Base-by-base conservation (phyloP, 92 coral and sea anemone genomes). In the Virgularia gustaviana region DNA sequence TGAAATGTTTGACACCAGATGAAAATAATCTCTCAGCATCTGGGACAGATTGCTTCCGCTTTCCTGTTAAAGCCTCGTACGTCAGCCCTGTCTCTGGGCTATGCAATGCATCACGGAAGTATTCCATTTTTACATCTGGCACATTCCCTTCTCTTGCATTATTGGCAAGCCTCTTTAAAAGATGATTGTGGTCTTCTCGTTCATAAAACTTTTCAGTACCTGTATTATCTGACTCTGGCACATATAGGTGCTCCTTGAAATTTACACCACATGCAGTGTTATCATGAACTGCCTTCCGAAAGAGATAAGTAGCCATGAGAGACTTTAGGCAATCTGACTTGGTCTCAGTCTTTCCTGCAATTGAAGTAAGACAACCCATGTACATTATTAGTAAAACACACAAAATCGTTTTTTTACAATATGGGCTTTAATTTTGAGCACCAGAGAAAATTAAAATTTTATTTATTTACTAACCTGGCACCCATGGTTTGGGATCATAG, bases 121-220 rank as follows among this genome's bases (percentile, higher is more conserved):
- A 49, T 19, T 37, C 18, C 63, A 78, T 20, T 23, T 73, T 71
- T 16, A 83, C 51, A 23, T 29, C 36, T 35, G 80, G 88, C 28
- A 83, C 25, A 3, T 31, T 16, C 2, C 83, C 83, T 15, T 30
- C 31, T 22, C 79, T 75, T 4, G 35, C 13, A 47, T 75, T 72
- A 7, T 33, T 36, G 2, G 61, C 74, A 43, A 79, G 72, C 10
- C 84, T 67, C 60, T 78, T 83, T 4, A 84, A 43, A 0, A 84
- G 62, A 57, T 79, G 85, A 9, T 79, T 79, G 77, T 79, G 84
- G 52, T 84, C 88, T 42, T 83, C 88, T 22, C 84, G 66, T 4
- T 83, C 81, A 33, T 83, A 83, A 4, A 37, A 44, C 70, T 39
- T 49, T 13, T 65, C 78, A 23, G 53, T 39, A 3, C 37, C 52